phyloP scores from a whole-genome alignment of 2,888 invertebrate species.

The Leistus spinibarbis region DNA sequence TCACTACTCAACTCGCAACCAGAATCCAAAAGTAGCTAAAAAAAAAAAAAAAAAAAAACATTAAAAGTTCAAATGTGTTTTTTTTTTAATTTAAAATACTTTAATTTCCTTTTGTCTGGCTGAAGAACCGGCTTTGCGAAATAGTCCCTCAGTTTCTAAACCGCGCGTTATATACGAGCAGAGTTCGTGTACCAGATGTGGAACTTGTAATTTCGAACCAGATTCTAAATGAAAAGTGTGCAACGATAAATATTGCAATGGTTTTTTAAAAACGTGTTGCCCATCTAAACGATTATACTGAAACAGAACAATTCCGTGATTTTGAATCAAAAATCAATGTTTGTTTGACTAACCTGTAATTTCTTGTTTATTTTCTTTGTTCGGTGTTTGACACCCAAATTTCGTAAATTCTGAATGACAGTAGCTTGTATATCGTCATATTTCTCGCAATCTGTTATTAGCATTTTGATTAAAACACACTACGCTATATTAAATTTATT shows the following conservation, averaged over 20 bases:
- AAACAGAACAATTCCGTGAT: constrained; percentile 29
- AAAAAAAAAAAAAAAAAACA: constrained; percentile 42
- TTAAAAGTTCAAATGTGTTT: constrained; percentile 24
- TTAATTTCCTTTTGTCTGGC: constrained; percentile 81
- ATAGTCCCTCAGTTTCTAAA: constrained; percentile 80
- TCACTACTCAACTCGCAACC: constrained; percentile 73
- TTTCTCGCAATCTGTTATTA: constrained; percentile 62
- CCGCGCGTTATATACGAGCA: constrained; percentile 71
- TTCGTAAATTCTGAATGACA: constrained; percentile 70
- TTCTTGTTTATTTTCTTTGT: constrained; percentile 68
- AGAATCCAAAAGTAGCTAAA: constrained; percentile 71
- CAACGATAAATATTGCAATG: constrained; percentile 60
- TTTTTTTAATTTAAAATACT: constrained; percentile 56
- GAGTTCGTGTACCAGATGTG: constrained; percentile 74
- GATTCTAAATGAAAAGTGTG: constrained; percentile 68
- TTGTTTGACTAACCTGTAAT: constrained; percentile 52
- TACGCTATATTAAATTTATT: constrained; percentile 1
- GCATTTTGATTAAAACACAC: constrained; percentile 55
- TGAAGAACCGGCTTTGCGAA: constrained; percentile 87
- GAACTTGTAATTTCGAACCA: constrained; percentile 73
- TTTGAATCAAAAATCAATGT: constrained; percentile 3
- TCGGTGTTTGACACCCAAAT: constrained; percentile 73
- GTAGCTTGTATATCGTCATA: constrained; percentile 62
- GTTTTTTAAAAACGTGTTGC: constrained; percentile 62
- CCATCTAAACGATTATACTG: constrained; percentile 48